Percentiles rank a stretch among this genome's conserved stretches.
Conservation (phyloP, 2,113 vertebrate species). For the Neomonachus schauinslandi region DNA sequence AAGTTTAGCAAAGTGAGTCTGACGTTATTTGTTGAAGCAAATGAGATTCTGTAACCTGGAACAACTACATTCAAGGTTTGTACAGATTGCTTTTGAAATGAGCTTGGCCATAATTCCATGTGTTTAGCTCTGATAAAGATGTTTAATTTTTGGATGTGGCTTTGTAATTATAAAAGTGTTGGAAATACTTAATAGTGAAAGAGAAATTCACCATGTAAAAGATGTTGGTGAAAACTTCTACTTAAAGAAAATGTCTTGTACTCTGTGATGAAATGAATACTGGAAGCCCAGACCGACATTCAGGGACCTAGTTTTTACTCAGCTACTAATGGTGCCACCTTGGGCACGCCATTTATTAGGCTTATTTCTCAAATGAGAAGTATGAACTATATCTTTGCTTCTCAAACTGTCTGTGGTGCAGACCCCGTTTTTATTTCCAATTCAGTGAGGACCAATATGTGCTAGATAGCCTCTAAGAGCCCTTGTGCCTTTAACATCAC, state of each 20-base stretch:
- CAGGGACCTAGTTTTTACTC: background rate
- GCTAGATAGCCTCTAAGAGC: background rate
- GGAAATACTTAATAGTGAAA: background rate
- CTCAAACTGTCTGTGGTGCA: background rate
- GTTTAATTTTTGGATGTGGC: background rate
- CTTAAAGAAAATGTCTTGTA: background rate
- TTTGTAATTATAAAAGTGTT: conserved; percentile 8
- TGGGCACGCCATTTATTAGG: background rate
- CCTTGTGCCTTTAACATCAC: background rate
- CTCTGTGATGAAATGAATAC: background rate
- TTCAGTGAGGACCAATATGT: background rate
- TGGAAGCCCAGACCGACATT: background rate
- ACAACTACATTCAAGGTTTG: background rate
- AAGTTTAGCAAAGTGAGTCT: background rate
- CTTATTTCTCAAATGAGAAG: background rate
- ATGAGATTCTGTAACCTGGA: background rate
- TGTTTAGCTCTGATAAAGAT: conserved; percentile 49
- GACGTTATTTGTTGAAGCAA: background rate
- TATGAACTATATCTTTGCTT: background rate
- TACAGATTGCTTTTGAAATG: background rate
- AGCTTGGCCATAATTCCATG: background rate
- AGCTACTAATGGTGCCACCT: background rate
- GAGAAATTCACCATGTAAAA: background rate
- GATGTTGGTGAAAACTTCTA: conserved; percentile 22
- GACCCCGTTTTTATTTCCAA: background rate